Base-by-base conservation (phyloP, 2,888 invertebrate genomes). In the Orthosia cruda region DNA sequence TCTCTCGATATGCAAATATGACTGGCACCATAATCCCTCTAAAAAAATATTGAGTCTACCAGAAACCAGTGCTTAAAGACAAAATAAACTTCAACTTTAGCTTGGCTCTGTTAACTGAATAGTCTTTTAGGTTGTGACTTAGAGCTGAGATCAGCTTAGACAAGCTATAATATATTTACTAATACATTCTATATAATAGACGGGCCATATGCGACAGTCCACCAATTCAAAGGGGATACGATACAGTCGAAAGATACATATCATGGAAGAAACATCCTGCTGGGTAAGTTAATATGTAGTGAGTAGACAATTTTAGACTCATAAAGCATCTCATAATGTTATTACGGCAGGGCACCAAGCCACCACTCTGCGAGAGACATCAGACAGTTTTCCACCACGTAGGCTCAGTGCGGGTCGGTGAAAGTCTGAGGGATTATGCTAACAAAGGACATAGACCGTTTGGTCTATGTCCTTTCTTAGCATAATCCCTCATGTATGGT, bases 141-240 rank as follows among this genome's bases (percentile, higher is more conserved):
- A 40, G 9, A n/a, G 52, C 4, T 52, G 4, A 40, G 32, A 11
- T 32, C 12, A n/a, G 40, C 5, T 40, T 15, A 23, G 9, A 71
- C 15, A 26, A 26, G 20, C 11, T 45, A 13, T 16, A 26, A 13
- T 16, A 26, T 55, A 47, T 2, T 47, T 47, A 65, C 45, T 77
- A 63, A 57, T 61, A 12, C 40, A 23, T 49, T 63, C 12, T 18
- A 64, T 64, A 61, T 55, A 70, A 65, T 74, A 80, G 74, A 61
- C 68, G 71, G 5, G 57, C 57, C 11, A 26, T 84, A 50, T 81
- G 82, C 32, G 58, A 83, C 26, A 26, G 57, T 45, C 26, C 66
- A 16, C 77, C 74, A 18, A 20, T 74, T 1, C 45, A 58, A 58
- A 58, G 77, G 11, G 74, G 74, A 18, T 74, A 58, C 20, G 74